Evolutionary conservation across 1,140 invertebrate genomes (phyloP), one percentile per base, ranked within the genome.

Genomic region (Nomia melanderi): DNA sequence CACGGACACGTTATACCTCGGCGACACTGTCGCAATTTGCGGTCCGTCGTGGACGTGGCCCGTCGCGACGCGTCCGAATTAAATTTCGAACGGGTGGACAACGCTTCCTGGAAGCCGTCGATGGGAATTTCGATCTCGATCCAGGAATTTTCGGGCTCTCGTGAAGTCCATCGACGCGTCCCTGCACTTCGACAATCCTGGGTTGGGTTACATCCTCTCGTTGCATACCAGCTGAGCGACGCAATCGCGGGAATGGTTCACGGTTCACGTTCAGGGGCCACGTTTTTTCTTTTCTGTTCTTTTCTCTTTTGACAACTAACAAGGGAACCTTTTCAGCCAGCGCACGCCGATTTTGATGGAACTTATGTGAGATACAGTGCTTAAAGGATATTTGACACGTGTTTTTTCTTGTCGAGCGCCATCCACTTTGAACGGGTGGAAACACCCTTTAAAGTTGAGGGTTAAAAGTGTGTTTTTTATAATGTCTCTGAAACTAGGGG

Each of bases 121-220:
- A 59, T 76, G 79, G 77, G 77, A 84, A 77, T 77, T 82, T 83
- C 81, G 82, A 83, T 83, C 82, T 78, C 29, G 31, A 25, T 41
- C 23, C 64, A 70, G 82, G 75, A 83, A 81, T 80, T 50, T 81
- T 81, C 62, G 74, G 69, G 41, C 78, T 78, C 63, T 82, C 69
- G 77, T 71, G 50, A 0, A 62, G 47, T 69, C 81, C 29, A 67
- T 63, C 66, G 62, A 56, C 70, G 65, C 60, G 64, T 84, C 69
- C n/a, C 47, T 66, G 71, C 44, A 60, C 36, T 79, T 64, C 57
- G 73, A 70, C 39, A 31, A 60, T 39, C 86, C 12, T 60, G 64
- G 73, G 54, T 91, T 90, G 59, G 83, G 88, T 91, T 92, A 91
- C 90, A 89, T 89, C n/a, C n/a, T 88, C 90, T 88, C 89, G 90